Evolutionary conservation across 2,797 vertebrate species (phyloP).

Genomic region (Chrosomus eos): DNA sequence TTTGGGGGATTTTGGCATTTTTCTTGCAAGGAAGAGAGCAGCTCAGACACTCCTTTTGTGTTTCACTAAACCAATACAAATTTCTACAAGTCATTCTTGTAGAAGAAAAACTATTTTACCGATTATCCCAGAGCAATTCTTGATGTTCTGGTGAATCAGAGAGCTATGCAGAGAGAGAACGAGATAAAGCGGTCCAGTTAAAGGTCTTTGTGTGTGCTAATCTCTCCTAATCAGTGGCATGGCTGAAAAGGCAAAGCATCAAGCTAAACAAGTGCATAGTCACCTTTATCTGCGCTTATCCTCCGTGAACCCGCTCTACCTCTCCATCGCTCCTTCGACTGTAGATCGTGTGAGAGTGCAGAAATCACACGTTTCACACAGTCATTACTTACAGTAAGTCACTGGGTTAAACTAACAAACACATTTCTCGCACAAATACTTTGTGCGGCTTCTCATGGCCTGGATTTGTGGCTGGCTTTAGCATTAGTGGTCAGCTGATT

Average conservation of each 20-base stretch:
- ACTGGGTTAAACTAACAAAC: slow-evolving; percentile 24
- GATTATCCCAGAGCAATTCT: neutral
- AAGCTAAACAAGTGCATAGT: slow-evolving; percentile 36
- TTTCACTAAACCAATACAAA: too few relatives aligned
- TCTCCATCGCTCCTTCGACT: neutral
- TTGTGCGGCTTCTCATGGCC: neutral
- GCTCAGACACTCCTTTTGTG: too few relatives aligned
- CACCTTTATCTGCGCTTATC: slow-evolving; percentile 30
- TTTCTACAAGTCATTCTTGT: neutral
- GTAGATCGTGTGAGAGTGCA: neutral
- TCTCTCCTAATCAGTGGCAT: slow-evolving; percentile 33
- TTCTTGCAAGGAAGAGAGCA: neutral
- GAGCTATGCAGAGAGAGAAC: neutral
- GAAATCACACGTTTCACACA: slow-evolving; percentile 8
- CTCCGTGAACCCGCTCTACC: neutral
- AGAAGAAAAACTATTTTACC: neutral
- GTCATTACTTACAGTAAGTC: slow-evolving; percentile 16
- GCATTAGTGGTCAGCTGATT: slow-evolving; percentile 28
- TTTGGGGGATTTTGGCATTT: neutral
- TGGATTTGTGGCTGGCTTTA: slow-evolving; percentile 23
- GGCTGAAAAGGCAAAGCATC: slow-evolving; percentile 29
- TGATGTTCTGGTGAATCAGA: neutral
- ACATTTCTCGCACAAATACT: slow-evolving; percentile 2
- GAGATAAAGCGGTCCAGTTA: slow-evolving; percentile 18
- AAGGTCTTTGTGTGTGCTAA: slow-evolving; percentile 43